Evolutionary conservation across 2,797 vertebrate species (phyloP), one percentile per base, ranked within the genome.

Genomic region (Odontamblyopus lacepedii): DNA sequence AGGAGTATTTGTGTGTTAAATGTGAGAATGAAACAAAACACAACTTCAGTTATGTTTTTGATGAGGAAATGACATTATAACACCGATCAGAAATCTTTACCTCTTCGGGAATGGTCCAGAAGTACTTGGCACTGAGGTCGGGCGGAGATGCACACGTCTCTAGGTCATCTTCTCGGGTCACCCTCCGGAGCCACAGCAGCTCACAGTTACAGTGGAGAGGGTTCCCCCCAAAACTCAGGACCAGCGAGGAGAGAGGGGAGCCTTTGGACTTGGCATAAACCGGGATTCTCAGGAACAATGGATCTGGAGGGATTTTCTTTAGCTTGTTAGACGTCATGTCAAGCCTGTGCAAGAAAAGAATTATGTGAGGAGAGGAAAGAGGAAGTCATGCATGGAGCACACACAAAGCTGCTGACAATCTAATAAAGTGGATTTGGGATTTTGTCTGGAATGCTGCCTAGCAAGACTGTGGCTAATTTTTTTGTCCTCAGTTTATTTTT

Each of bases 271-370:
- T 96, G 62, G 96, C 95, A 8, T 96, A 96, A 1, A 96, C 95
- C 0, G 95, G 96, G 12, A 96, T 94, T 41, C 96, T 92, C 12
- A 96, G 88, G 69, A 97, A 97, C 0, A 97, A 73, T 0, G 96
- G 96, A 5, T 97, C 96, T 0, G 96, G 96, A 0, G 96, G 96
- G 62, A 97, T 96, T 88, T 96, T 96, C 75, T 96, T 96, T 32
- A 97, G 55, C 82, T 96, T 96, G 87, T 97, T 97, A 64, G 96
- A 97, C 0, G 96, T 97, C 95, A 97, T 96, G 82, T 97, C 96
- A 32, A 97, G 53, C 19, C 96, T 92, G 74, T 74, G 44, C 48
- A 63, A 69, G 11, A 50, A 73, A 0, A 1, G 19, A n/a, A 13
- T n/a, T 35, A 23, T 9, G 4, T 69, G 11, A 69, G 23, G 32